These are phyloP conservation scores for Hyalella azteca DNA, from an alignment of 2,888 invertebrate species.

Conservation along the genomic window DNA sequence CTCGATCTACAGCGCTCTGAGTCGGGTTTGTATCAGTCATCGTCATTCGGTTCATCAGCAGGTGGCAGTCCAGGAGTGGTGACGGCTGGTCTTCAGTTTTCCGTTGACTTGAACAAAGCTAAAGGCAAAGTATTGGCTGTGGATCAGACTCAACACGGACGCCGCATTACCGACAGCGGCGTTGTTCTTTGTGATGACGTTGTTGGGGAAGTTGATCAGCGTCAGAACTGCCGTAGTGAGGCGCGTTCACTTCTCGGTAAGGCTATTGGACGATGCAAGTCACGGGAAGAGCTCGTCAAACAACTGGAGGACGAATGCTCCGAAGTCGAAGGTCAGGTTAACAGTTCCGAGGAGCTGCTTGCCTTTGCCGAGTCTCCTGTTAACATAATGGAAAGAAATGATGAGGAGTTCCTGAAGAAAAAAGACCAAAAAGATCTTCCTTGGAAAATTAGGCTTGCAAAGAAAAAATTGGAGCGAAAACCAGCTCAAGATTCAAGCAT, in stretches of 20 bases:
- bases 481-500: background rate
- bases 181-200: conserved; percentile 24
- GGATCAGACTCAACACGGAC: conserved; percentile 30
- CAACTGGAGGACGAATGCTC: conserved; percentile 33
- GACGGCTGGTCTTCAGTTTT: conserved; percentile 51
- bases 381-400: conserved; percentile 23
- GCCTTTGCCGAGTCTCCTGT: conserved; percentile 23
- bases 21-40: conserved; percentile 31
- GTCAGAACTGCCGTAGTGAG: conserved; percentile 40
- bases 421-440: conserved; percentile 59
- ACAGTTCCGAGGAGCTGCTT: background rate
- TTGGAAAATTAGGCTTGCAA: conserved; percentile 61
- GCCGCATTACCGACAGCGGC: conserved; percentile 16
- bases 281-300: conserved; percentile 52
- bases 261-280: conserved; percentile 52
- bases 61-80: conserved; percentile 47
- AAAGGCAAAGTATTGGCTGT: conserved; percentile 44
- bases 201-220: background rate
- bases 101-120: conserved; percentile 45
- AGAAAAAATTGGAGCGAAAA: conserved; percentile 55
- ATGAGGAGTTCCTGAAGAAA: conserved; percentile 40
- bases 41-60: conserved; percentile 45
- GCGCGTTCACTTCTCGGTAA: conserved; percentile 47
- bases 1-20: conserved; percentile 25
- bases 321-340: conserved; percentile 6